A percentile compares a stretch with the other conserved stretches of the same genome.
These are phyloP conservation scores for Asteroscopus sphinx DNA, from an alignment of 2,888 invertebrate genomes.

Conservation along the genomic window DNA sequence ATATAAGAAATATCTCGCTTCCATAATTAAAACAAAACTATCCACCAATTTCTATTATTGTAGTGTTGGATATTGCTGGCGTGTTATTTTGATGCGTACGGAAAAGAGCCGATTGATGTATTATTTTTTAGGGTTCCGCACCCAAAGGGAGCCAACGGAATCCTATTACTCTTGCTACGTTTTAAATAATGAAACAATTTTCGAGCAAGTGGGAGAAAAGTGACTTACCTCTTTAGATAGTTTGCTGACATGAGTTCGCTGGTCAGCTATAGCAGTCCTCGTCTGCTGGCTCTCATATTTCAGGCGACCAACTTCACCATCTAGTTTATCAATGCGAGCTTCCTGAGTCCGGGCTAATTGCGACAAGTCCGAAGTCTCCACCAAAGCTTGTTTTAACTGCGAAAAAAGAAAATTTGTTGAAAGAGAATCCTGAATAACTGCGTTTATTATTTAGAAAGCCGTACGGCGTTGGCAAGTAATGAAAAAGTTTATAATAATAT, in stretches of 20 bases:
- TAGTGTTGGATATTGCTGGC: no score
- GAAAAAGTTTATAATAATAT: slow-evolving; percentile 3
- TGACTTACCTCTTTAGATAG: slow-evolving; percentile 87
- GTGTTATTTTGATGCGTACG: no score
- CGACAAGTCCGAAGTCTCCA: slow-evolving; percentile 72
- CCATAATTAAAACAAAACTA: no score
- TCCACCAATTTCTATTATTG: no score
- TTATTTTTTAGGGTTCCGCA: no score
- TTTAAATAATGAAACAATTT: no score
- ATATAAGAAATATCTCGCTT: no score
- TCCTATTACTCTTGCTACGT: no score
- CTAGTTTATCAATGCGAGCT: slow-evolving; percentile 77
- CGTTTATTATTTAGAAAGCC: slow-evolving; percentile 24
- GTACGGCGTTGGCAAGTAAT: background rate
- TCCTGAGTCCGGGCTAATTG: slow-evolving; percentile 77
- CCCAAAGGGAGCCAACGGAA: no score
- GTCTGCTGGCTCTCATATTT: slow-evolving; percentile 78
- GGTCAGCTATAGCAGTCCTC: slow-evolving; percentile 69
- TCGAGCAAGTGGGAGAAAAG: no score
- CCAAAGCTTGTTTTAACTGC: slow-evolving; percentile 81
- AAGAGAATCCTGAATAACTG: slow-evolving; percentile 20
- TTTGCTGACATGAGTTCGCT: slow-evolving; percentile 81
- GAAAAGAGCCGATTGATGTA: no score
- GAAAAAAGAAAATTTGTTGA: slow-evolving; percentile 35
- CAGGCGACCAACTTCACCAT: slow-evolving; percentile 73